Conservation (phyloP, 1,140 invertebrate genomes). For the Portunus trituberculatus region DNA sequence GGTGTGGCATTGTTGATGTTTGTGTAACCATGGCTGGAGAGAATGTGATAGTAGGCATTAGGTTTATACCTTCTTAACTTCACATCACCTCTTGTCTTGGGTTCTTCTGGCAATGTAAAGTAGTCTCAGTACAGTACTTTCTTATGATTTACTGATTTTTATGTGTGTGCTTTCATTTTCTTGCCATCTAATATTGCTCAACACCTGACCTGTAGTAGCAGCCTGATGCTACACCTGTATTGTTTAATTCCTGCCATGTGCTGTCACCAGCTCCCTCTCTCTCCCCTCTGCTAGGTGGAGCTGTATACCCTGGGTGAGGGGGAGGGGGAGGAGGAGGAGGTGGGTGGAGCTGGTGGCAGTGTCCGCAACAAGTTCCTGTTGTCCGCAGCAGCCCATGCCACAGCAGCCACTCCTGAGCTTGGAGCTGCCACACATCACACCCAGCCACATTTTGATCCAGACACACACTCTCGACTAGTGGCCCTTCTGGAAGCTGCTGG, state of each 20-base stretch:
- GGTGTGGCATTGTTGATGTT: not conserved
- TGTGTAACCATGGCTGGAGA: not conserved
- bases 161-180: not conserved
- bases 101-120: too few relatives aligned
- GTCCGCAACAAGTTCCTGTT: constrained; percentile 84
- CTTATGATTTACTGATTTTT: too few relatives aligned
- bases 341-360: constrained; percentile 73
- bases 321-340: constrained; percentile 79
- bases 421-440: constrained; percentile 72
- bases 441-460: constrained; percentile 89
- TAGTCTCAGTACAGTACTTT: too few relatives aligned
- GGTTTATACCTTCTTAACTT: not conserved
- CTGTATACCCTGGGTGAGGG: constrained; percentile 82
- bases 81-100: not conserved
- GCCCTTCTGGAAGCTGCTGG: constrained; percentile 94
- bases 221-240: not conserved
- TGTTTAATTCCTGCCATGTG: not conserved
- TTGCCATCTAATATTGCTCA: not conserved
- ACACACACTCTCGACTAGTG: constrained; percentile 93
- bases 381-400: constrained; percentile 84
- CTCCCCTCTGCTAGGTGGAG: constrained; percentile 80
- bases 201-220: not conserved
- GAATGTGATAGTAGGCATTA: not conserved
- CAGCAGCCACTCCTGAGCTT: constrained; percentile 82
- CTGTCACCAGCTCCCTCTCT: constrained; percentile 44